These are phyloP conservation scores for Colletes collaris DNA, from an alignment of 2,888 invertebrate genomes.

Conservation along the genomic window DNA sequence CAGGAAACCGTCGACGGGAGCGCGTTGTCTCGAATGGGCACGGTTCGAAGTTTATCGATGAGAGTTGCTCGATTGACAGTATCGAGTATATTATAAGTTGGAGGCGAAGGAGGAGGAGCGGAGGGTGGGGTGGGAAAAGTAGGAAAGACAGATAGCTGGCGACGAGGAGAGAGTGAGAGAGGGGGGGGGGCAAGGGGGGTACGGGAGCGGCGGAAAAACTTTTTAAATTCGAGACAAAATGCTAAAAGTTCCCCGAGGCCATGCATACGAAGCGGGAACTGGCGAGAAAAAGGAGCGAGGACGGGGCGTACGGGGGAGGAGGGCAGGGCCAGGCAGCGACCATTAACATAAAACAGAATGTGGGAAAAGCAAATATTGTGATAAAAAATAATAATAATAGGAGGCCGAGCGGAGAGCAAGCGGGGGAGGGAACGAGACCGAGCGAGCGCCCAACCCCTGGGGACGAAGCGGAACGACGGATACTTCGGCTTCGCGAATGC, in stretches of 20 bases:
- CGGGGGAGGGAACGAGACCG: constrained; percentile 48
- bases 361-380: constrained; percentile 74
- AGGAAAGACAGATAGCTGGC: not conserved
- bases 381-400: constrained; percentile 73
- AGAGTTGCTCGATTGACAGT: too few species aligned
- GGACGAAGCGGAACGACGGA: constrained; percentile 68
- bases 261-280: constrained; percentile 74
- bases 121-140: constrained; percentile 27
- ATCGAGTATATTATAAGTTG: too few species aligned
- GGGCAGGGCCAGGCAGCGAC: constrained; percentile 62
- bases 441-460: constrained; percentile 66
- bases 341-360: constrained; percentile 79
- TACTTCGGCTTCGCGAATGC: constrained; percentile 66
- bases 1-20: too few species aligned
- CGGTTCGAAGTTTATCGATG: too few species aligned
- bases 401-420: constrained; percentile 59
- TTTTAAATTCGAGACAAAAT: constrained; percentile 81
- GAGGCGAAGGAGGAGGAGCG: too few species aligned
- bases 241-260: constrained; percentile 80
- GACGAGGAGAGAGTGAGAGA: not conserved
- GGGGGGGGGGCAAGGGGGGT: constrained; percentile 1
- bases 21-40: too few species aligned
- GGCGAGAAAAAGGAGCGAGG: constrained; percentile 63
- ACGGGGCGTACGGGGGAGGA: constrained; percentile 44
- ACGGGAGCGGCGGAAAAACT: constrained; percentile 71